Conservation (phyloP, 2,113 vertebrate genomes). For the Albula goreensis region DNA sequence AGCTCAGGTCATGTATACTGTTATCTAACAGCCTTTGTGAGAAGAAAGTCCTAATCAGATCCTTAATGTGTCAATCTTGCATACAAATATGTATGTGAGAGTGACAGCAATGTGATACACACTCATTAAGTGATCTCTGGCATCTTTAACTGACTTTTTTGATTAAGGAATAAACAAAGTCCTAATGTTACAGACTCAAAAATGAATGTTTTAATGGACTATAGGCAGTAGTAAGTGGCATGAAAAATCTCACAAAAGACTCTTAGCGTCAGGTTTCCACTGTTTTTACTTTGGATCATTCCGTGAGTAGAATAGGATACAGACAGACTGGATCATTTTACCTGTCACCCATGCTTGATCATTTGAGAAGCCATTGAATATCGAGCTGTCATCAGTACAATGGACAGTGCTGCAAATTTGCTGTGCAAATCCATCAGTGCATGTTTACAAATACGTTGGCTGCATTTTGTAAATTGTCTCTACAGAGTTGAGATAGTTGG, state of each 20-base stretch:
- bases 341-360: background rate
- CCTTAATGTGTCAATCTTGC: background rate
- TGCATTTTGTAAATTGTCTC: background rate
- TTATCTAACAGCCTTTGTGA: too few species aligned
- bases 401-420: background rate
- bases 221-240: background rate
- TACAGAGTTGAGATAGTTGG: background rate
- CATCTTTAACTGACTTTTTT: background rate
- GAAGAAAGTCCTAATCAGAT: background rate
- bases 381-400: background rate
- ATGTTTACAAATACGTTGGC: background rate
- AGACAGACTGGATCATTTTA: constrained; percentile 6
- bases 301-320: background rate
- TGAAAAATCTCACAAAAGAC: background rate
- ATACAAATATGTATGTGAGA: background rate
- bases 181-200: constrained; percentile 5
- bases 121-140: background rate
- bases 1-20: too few species aligned
- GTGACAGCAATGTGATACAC: background rate
- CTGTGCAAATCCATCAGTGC: background rate
- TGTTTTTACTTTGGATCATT: background rate
- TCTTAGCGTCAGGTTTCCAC: background rate
- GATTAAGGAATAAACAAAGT: background rate
- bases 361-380: background rate
- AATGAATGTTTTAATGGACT: background rate